These are phyloP conservation scores for Poeciliopsis retropinna DNA, from an alignment of 2,113 vertebrate genomes.

Conservation along the genomic window DNA sequence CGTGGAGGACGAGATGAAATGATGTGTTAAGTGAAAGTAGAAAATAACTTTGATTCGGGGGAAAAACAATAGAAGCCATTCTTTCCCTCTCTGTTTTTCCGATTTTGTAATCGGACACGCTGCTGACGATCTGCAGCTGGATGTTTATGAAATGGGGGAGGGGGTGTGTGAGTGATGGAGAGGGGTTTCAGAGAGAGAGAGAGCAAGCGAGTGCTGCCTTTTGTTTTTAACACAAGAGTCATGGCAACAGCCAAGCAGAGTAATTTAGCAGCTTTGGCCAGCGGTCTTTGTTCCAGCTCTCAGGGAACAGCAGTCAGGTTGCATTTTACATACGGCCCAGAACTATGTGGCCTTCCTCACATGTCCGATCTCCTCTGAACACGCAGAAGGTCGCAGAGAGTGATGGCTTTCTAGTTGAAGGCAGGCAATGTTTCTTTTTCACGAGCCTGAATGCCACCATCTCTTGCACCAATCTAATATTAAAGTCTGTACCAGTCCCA, in stretches of 20 bases:
- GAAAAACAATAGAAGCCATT: background rate
- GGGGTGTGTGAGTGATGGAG: slow-evolving; percentile 36
- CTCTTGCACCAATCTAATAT: background rate
- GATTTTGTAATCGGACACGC: slow-evolving; percentile 37
- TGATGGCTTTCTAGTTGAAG: slow-evolving; percentile 12
- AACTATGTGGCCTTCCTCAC: slow-evolving; percentile 32
- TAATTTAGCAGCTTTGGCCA: slow-evolving; percentile 52
- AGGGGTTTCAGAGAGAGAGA: background rate
- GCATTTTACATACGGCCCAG: slow-evolving; percentile 35
- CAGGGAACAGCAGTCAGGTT: slow-evolving; percentile 45
- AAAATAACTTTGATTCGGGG: background rate
- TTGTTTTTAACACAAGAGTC: slow-evolving; percentile 43
- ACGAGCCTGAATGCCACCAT: background rate
- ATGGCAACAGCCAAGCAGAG: slow-evolving; percentile 49
- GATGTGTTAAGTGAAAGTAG: background rate
- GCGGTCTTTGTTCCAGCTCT: slow-evolving; percentile 22
- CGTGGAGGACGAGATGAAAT: background rate
- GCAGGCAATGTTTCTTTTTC: slow-evolving; percentile 8
- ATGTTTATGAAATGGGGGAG: slow-evolving; percentile 34
- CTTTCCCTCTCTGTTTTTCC: slow-evolving; percentile 10
- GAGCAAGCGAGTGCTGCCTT: slow-evolving; percentile 5
- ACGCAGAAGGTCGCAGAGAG: background rate
- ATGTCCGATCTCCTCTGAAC: slow-evolving; percentile 17
- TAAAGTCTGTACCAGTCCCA: no score
- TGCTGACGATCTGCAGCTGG: slow-evolving; percentile 47